Conservation (phyloP, 2,888 invertebrate genomes). For the Coenonympha glycerion region DNA sequence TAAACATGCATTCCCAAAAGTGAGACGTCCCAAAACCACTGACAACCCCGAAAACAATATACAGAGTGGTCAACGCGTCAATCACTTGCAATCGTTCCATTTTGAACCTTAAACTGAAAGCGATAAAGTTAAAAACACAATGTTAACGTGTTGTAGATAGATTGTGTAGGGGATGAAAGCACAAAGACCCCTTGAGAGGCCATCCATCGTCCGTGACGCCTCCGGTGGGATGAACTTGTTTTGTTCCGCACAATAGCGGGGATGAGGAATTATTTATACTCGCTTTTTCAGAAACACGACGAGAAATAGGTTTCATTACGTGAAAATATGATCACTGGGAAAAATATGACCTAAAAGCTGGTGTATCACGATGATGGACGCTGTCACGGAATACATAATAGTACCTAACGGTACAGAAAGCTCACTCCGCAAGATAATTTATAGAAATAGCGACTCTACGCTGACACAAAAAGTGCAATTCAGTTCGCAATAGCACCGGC, state of each 20-base stretch:
- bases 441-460: no score
- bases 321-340: no score
- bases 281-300: not conserved
- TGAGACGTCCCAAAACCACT: constrained; percentile 1
- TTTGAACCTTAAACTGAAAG: not conserved
- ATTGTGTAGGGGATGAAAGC: constrained; percentile 8
- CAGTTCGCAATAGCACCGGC: no score
- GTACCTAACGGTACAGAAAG: no score
- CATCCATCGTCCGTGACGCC: constrained; percentile 17
- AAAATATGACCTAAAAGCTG: no score
- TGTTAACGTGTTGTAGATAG: not conserved
- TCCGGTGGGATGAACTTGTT: constrained; percentile 14
- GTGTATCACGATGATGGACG: no score
- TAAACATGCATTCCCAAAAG: not conserved
- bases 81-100: not conserved
- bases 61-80: constrained; percentile 8
- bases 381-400: no score
- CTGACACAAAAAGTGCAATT: no score
- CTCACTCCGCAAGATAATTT: no score
- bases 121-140: not conserved
- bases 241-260: constrained; percentile 12
- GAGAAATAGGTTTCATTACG: not conserved
- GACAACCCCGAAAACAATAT: constrained; percentile 3
- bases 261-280: constrained; percentile 1
- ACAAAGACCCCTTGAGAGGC: constrained; percentile 12